Evolutionary conservation across 2,113 vertebrate species (phyloP).

Genomic region (Otocyon megalotis): DNA sequence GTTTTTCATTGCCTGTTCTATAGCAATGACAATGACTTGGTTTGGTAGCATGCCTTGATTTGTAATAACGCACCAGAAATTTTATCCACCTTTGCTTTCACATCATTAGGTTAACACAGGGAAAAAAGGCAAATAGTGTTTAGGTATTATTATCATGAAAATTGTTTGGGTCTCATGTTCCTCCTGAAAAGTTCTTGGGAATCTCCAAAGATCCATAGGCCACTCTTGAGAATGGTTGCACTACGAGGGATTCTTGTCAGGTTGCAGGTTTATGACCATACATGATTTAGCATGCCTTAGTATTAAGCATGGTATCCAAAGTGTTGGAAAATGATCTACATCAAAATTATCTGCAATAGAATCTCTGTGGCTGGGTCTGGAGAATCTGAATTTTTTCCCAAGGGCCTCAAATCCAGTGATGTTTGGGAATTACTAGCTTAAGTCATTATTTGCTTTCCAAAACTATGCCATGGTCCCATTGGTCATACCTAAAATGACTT

Average conservation of each 20-base stretch:
- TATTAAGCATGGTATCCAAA: background rate
- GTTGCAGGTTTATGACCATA: background rate
- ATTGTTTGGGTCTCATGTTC: background rate
- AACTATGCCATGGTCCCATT: background rate
- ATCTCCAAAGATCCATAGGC: background rate
- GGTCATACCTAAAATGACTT: background rate
- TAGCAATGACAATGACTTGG: background rate
- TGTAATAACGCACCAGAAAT: background rate
- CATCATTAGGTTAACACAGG: background rate
- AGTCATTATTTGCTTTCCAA: background rate
- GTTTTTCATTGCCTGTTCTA: background rate
- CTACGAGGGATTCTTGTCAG: background rate
- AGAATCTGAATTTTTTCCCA: background rate
- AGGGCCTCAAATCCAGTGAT: background rate
- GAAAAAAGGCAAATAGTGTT: background rate
- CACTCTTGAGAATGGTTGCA: background rate
- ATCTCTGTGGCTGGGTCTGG: background rate
- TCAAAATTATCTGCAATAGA: background rate
- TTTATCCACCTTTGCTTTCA: background rate
- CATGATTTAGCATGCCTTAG: background rate
- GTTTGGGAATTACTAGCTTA: background rate
- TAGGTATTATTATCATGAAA: background rate
- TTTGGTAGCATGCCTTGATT: background rate
- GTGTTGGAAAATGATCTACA: background rate
- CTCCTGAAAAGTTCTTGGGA: background rate